Conservation (phyloP, 1,140 invertebrate species). For the Pogonus chalceus region DNA sequence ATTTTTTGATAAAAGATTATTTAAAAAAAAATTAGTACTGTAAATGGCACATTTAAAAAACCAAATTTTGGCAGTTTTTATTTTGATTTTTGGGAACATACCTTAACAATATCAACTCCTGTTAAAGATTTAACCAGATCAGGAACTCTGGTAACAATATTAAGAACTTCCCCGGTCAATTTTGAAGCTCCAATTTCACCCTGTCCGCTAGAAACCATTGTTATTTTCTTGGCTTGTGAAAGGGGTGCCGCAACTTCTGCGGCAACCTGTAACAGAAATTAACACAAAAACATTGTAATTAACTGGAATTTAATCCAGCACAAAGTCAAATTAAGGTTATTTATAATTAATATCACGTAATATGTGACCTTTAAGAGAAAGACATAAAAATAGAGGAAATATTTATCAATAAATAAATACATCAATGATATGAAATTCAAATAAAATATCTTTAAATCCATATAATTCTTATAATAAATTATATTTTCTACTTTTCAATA, state of each 20-base stretch:
- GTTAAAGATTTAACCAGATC: slow-evolving; percentile 82
- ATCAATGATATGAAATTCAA: not conserved
- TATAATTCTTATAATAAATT: too few species aligned
- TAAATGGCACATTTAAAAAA: too few species aligned
- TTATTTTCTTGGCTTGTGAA: slow-evolving; percentile 76
- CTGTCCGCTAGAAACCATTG: slow-evolving; percentile 77
- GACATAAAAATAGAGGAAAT: not conserved
- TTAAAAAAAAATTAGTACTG: too few species aligned
- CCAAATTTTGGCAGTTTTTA: too few species aligned
- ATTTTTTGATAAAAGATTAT: too few species aligned
- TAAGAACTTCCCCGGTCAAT: slow-evolving; percentile 85
- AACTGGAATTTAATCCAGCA: too few species aligned
- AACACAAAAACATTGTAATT: slow-evolving; percentile 5
- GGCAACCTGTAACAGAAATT: slow-evolving; percentile 57
- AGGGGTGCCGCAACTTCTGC: slow-evolving; percentile 92
- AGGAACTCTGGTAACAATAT: slow-evolving; percentile 84
- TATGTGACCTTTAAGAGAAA: not conserved
- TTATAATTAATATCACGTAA: too few species aligned
- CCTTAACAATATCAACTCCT: slow-evolving; percentile 85
- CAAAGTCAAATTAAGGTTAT: too few species aligned
- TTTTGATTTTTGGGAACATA: too few species aligned
- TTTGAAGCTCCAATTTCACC: slow-evolving; percentile 88
- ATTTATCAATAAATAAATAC: not conserved
- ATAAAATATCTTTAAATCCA: too few species aligned
- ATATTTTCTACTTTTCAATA: too few species aligned